Percentiles rank a stretch among this genome's conserved stretches.
phyloP scores from a whole-genome alignment of 1,140 invertebrate genomes.

The Agraylea sexmaculata region DNA sequence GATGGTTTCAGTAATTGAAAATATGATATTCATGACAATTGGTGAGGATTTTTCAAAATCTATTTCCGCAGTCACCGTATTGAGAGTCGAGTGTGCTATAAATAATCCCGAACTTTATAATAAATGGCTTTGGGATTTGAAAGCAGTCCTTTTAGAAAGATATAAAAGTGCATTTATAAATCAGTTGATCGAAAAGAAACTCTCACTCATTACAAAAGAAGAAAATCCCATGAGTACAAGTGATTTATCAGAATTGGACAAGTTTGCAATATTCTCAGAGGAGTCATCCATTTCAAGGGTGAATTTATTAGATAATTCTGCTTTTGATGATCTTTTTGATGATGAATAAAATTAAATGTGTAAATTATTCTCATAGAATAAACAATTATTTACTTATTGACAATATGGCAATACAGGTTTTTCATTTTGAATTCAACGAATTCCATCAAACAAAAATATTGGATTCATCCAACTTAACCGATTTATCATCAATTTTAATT shows the following conservation, averaged over 20 bases:
- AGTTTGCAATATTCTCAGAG: conserved; percentile 24
- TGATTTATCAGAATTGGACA: conserved; percentile 22
- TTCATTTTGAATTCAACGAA: too few relatives aligned
- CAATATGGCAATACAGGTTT: too few relatives aligned
- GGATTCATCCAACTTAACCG: too few relatives aligned
- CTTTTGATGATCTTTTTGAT: conserved; percentile 35
- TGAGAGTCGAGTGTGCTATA: conserved; percentile 29
- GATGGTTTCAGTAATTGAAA: conserved; percentile 31
- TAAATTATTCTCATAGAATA: too few relatives aligned
- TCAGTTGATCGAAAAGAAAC: conserved; percentile 25
- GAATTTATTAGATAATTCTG: conserved; percentile 27
- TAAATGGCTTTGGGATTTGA: conserved; percentile 31
- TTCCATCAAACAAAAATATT: too few relatives aligned
- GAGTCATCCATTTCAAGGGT: conserved; percentile 30
- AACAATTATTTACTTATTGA: too few relatives aligned
- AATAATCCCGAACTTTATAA: conserved; percentile 30
- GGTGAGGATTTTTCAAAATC: conserved; percentile 30
- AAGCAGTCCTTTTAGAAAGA: conserved; percentile 24
- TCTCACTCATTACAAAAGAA: conserved; percentile 29
- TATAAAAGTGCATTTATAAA: conserved; percentile 27
- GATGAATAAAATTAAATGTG: conserved; percentile 20
- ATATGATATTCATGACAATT: conserved; percentile 29
- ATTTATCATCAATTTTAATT: too few relatives aligned
- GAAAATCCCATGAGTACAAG: conserved; percentile 30
- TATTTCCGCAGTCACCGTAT: conserved; percentile 25